Base-by-base conservation (phyloP, 2,888 invertebrate genomes). In the Dione vanillae region DNA sequence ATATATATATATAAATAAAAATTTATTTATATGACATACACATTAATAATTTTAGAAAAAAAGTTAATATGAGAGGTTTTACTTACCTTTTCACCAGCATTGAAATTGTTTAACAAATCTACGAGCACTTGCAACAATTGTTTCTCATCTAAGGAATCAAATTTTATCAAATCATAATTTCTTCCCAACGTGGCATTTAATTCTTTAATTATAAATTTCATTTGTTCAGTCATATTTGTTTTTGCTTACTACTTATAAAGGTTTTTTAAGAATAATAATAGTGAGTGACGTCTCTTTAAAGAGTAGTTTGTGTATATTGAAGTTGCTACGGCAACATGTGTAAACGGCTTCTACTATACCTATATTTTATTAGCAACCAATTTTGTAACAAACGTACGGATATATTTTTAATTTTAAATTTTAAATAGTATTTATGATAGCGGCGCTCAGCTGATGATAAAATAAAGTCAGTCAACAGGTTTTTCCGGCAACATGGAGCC, bases 101-200 rank as follows among this genome's bases (percentile, higher is more conserved):
- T 96, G 78, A 96, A 94, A 79, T 94, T 93, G n/a, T 94, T 94
- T 56, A 97, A 91, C n/a, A 97, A 94, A 91, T 97, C 96, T 77
- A 95, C 95, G 27, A 97, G 89, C 74, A 97, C 92, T 92, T 97
- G 97, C 20, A 98, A 86, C 70, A 98, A 90, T 80, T 96, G 96
- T 74, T 96, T 95, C 58, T 96, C 95, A 73, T 95, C 95, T 71
- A 98, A 88, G 7, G 97, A 95, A 90, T 98, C 98, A 86, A 98
- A 97, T 77, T 96, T 96, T 80, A 98, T 97, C 73, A 98, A 89
- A 82, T 97, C 97, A 81, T 96, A 96, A 81, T 95, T 96, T 79
- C 95, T 95, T 65, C 94, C 95, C 78, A 97, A 95, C 59, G 94
- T 92, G 78, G 95, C 94, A 84, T 97, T 97, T 73, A 98, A 83